Evolutionary conservation across 37 sponge, comb jelly and placozoan species (phyloP), one percentile per base, ranked within the genome.

Genomic region (Hexactinellida sp.): DNA sequence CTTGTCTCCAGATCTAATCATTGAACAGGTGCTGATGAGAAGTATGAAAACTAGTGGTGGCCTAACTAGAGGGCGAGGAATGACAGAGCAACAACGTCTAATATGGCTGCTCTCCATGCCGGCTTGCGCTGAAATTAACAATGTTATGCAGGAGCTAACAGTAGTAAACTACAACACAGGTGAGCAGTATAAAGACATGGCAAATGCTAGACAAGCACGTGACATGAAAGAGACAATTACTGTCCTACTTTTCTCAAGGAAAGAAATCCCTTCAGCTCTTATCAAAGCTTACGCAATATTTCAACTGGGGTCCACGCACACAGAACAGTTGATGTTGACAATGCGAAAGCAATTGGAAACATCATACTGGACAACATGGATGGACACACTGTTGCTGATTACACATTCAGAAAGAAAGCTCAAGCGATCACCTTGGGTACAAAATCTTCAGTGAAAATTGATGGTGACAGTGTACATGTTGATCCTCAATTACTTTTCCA

Each of bases 21-120:
- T 85, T 51, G 86, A 89, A 85, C 89, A 89, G 38, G 86, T 89
- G 36, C 83, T 89, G 28, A 89, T 85, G 86, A 85, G 86, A 38
- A 89, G 86, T 38, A 39, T 89, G 54, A 89, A 89, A 37, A 63
- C 89, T 36, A 89, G 83, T 85, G 89, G 89, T 38, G 89, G 89
- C 36, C 76, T 86, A 25, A 86, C 86, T 16, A 54, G 86, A 54
- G 54, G 85, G 24, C 38, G 85, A 54, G 85, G 85, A 9, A 85
- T 85, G 54, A 51, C 85, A 47, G 86, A 55, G n/a, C 35, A 10
- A 83, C 38, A 83, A 23, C 84, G 84, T 37, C 24, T 83, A 7
- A 30, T 89, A 36, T 85, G 86, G 86, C 54, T 85, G 38, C 55
- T 89, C 38, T 85, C 89, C 41, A 89, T 51, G 54, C 89, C 86